phyloP scores from a whole-genome alignment of 2,797 vertebrate species.

The Cryptoprocta ferox region DNA sequence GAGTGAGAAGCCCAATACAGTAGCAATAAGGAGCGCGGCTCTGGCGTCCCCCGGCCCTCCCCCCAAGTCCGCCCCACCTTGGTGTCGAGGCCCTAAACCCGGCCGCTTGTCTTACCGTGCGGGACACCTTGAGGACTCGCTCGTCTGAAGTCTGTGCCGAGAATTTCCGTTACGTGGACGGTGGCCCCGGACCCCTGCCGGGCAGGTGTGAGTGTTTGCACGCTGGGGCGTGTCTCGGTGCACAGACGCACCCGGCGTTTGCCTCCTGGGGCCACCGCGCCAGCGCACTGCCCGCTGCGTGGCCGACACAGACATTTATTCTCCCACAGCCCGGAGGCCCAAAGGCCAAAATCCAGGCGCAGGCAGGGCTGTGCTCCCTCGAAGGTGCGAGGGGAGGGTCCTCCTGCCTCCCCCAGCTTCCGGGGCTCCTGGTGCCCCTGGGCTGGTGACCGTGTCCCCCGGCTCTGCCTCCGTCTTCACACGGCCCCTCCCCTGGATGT shows the following conservation, averaged over 20 bases:
- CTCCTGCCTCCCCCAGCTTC: neutral
- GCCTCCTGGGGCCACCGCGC: neutral
- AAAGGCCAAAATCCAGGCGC: neutral
- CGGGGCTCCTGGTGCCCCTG: accelerated
- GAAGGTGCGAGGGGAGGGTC: neutral
- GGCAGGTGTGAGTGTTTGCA: too few species aligned
- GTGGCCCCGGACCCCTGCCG: neutral
- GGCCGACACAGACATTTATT: neutral
- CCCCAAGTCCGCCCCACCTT: neutral
- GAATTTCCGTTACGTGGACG: neutral
- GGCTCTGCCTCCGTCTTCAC: neutral
- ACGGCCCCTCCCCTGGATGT: accelerated
- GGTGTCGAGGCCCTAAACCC: too few species aligned
- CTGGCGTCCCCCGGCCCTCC: neutral
- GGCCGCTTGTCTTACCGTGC: neutral
- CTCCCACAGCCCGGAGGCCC: too few species aligned
- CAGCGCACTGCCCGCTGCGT: neutral
- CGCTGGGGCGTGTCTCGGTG: accelerated
- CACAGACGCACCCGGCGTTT: neutral
- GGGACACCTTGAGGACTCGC: neutral
- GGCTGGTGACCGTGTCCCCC: accelerated
- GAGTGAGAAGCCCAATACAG: neutral
- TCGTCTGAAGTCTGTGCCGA: neutral
- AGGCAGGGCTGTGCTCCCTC: neutral
- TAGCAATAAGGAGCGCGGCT: neutral